Conservation (phyloP, 2,797 vertebrate genomes). For the Selene dorsalis region DNA sequence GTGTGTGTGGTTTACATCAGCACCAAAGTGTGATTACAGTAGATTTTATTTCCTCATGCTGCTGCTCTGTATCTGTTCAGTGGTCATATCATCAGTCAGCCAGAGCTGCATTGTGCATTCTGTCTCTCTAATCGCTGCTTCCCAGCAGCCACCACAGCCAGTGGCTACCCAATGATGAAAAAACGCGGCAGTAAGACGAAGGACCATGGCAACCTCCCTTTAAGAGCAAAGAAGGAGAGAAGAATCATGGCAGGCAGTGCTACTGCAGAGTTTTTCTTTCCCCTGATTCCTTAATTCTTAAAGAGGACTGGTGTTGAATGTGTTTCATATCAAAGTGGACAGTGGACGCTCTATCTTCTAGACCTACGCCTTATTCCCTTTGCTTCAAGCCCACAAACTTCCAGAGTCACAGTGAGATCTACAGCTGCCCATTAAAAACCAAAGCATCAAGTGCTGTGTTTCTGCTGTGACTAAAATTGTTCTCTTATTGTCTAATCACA, state of each 20-base stretch:
- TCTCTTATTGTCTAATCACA: not conserved
- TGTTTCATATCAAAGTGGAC: constrained; percentile 30
- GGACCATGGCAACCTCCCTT: constrained; percentile 56
- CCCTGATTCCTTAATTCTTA: constrained; percentile 22
- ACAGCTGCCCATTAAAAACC: not conserved
- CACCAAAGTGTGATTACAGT: not conserved
- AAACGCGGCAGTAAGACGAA: constrained; percentile 48
- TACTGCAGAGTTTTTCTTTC: constrained; percentile 19
- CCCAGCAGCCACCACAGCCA: constrained; percentile 72
- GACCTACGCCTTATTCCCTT: not conserved
- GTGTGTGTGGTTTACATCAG: constrained; percentile 9
- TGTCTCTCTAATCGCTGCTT: constrained; percentile 65
- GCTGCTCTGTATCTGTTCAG: constrained; percentile 59
- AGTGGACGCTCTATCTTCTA: not conserved
- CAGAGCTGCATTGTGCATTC: constrained; percentile 69
- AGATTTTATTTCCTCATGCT: constrained; percentile 31
- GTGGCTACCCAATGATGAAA: constrained; percentile 61
- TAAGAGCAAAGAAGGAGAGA: constrained; percentile 40
- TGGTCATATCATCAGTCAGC: constrained; percentile 65
- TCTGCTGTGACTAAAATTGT: not conserved
- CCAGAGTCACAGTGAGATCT: constrained; percentile 1
- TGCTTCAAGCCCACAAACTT: constrained; percentile 12
- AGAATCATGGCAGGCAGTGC: not conserved
- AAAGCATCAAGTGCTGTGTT: not conserved
- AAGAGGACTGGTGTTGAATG: constrained; percentile 4